Evolutionary conservation across 2,797 vertebrate genomes (phyloP), one percentile per base, ranked within the genome.

Genomic region (Oceanodroma leucorhoa): DNA sequence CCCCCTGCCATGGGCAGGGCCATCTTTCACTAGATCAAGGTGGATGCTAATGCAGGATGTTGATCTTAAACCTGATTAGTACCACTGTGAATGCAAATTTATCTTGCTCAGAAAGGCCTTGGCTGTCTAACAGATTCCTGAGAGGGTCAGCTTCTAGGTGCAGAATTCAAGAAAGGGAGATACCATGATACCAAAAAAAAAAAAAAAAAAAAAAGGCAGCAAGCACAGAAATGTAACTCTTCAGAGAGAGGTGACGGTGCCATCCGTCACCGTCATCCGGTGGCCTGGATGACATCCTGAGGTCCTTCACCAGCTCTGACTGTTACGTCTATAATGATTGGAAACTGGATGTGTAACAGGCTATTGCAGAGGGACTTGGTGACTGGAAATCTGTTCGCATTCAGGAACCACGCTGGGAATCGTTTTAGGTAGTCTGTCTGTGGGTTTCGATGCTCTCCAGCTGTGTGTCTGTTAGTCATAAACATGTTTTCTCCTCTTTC

Each of bases 381-480:
- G 67, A 41, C 78, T 84, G 66, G 84, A 53, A 94, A 73, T 88
- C 36, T 54, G 38, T 84, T 89, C 8, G 3, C 0, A 0, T 73
- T 62, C 71, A 75, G 71, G 34, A 95, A 3, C 78, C 32, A 16
- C 0, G 0, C 81, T 82, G 84, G 67, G 41, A 88, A 50, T 38
- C 2, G 1, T 11, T 83, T 81, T 60, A 80, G 89, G 85, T 78
- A n/a, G 51, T 81, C 54, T 83, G 82, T 76, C 87, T 95, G 85
- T 89, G 90, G 90, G 58, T 81, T 94, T 93, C 23, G 2, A 60
- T 85, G 77, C 76, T 94, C 88, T 87, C 92, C 96, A 95, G 93
- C 93, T 95, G 93, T 72, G 75, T 73, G 53, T 76, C 92, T 86
- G 76, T 77, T 91, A 94, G 87, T 93, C 91, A 89, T 90, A 91